Base-by-base conservation (phyloP, 2,113 vertebrate genomes). In the Brachirus orientalis region DNA sequence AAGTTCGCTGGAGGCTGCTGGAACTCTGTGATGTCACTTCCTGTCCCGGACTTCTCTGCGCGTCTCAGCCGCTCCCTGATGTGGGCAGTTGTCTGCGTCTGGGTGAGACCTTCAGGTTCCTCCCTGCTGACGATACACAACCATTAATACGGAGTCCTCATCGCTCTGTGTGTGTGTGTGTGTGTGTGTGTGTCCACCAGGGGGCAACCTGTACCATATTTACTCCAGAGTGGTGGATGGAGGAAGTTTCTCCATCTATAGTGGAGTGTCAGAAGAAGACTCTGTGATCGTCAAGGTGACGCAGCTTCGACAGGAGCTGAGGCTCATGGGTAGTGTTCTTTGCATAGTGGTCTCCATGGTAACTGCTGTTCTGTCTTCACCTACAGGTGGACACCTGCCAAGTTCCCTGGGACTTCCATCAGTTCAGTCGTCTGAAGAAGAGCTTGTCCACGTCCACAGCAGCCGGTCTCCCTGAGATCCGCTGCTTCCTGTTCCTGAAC, bases 401-500 rank as follows among this genome's bases (percentile, higher is more conserved):
- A 0, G 22, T 35, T 20, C 55, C 59, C 35, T 76, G 80, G 72
- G 80, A 83, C 10, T 74, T 77, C 18, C 35, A 82, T 12, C 64
- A 73, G 65, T 77, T 74, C 4, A 11, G 1, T 5, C 69, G 46
- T 6, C 56, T 82, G 45, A 77, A 37, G 67, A 35, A 9, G 36
- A 48, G 1, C 50, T 70, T 1, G 0, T 2, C 72, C 1, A 0
- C 13, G 10, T 10, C 37, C 8, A 10, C 18, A 3, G 35, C 1
- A 3, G 1, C 37, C n/a, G n/a, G n/a, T 3, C 59, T 77, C 16
- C 74, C 74, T 53, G 50, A 12, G 36, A 35, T 79, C 76, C 72
- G 80, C 68, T 83, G 76, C 10, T 83, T 79, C 68, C 59, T 72
- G 68, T 83, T 72, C 28, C 35, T 44, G 20, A 50, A 83, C 1